These are phyloP conservation scores for Lamproptera curius DNA, from an alignment of 2,888 invertebrate species.

Conservation along the genomic window DNA sequence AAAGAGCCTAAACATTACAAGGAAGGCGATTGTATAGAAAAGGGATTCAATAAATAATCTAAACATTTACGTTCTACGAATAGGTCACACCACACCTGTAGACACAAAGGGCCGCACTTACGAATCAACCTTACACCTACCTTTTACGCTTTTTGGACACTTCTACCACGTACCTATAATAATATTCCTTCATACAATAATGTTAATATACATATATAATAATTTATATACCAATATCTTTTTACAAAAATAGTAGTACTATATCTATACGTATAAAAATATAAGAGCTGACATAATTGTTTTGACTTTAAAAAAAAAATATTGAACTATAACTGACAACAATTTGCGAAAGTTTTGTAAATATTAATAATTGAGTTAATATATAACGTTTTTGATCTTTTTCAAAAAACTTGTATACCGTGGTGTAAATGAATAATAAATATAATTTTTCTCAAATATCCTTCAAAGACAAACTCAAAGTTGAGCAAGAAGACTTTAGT, in stretches of 20 bases:
- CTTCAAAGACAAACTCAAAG: too few relatives aligned
- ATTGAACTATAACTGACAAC: too few relatives aligned
- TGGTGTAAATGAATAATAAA: too few relatives aligned
- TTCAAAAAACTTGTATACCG: too few relatives aligned
- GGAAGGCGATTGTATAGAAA: not conserved
- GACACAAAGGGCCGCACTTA: slow-evolving; percentile 8
- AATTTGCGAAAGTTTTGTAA: too few relatives aligned
- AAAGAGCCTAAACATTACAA: not conserved
- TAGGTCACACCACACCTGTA: not conserved
- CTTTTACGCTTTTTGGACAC: slow-evolving; percentile 54
- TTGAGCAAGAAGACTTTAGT: too few relatives aligned
- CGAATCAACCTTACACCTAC: slow-evolving; percentile 30
- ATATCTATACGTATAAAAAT: too few relatives aligned
- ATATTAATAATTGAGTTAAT: too few relatives aligned
- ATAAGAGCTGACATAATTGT: too few relatives aligned
- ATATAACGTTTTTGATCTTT: too few relatives aligned
- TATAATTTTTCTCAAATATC: too few relatives aligned
- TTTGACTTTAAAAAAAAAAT: too few relatives aligned
- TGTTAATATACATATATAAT: slow-evolving; percentile 7
- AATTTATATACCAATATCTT: slow-evolving; percentile 4
- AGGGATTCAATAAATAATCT: not conserved
- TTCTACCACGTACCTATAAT: slow-evolving; percentile 33
- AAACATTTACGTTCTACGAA: not conserved
- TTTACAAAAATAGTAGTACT: slow-evolving; percentile 18
- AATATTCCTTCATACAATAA: slow-evolving; percentile 29